Evolutionary conservation across 2,113 vertebrate genomes (phyloP), one percentile per base, ranked within the genome.

Genomic region (Motacilla alba): DNA sequence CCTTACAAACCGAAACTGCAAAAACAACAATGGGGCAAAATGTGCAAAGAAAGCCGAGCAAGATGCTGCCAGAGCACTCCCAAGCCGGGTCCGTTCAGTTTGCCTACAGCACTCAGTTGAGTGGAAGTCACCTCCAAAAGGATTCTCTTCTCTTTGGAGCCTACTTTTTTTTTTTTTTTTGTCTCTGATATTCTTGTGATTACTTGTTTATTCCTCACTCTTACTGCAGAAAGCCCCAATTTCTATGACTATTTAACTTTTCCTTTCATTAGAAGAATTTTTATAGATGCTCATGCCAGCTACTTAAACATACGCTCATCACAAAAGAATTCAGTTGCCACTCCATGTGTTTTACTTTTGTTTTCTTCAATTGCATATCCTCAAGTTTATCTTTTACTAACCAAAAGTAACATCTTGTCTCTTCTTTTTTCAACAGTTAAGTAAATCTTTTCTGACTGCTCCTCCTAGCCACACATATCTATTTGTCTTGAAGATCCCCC

Each of bases 1-100:
- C 47, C 37, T 68, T 68, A 92, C 31, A 84, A 96, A 75, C 44
- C 95, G 43, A 56, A 94, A 97, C 86, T 68, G 80, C 64, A 92
- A 94, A 96, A 95, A 92, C 83, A 93, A 92, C 97, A 95, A 97
- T 83, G 70, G 95, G 97, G 97, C 97, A 98, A 96, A 97, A 97
- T 98, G 98, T 97, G 98, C 98, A 98, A 98, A 98, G 98, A 98
- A 97, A 97, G 97, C 98, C 95, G 23, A 98, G 97, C 97, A 97
- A 96, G 97, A 98, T 97, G 98, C 98, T 97, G 98, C 97, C 94
- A 97, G 98, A 98, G 97, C 97, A 90, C 96, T 97, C 97, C 95
- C 96, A 94, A 97, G 97, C 93, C 96, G 94, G 97, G 95, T 87
- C 91, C 96, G 26, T 93, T 96, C 83, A 88, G 76, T 97, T 94